These are phyloP conservation scores for Stictocephala bisonia DNA, from an alignment of 2,888 invertebrate species.

Conservation along the genomic window DNA sequence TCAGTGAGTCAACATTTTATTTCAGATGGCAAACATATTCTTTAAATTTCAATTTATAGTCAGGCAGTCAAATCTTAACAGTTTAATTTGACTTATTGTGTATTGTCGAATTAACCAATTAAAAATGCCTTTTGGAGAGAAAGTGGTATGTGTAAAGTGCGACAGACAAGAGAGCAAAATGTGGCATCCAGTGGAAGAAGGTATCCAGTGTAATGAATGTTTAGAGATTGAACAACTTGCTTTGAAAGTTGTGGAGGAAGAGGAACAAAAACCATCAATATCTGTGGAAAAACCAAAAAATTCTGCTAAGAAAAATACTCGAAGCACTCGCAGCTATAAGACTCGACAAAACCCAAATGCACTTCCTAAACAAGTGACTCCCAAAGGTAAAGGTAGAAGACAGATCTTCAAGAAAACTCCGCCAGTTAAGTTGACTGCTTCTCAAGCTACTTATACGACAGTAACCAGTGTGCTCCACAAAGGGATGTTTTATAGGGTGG, in stretches of 20 bases:
- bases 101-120: too few species aligned
- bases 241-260: conserved; percentile 61
- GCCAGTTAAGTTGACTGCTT: conserved; percentile 76
- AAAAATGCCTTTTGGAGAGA: conserved; percentile 66
- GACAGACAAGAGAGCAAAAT: conserved; percentile 75
- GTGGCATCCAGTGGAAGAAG: conserved; percentile 81
- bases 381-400: conserved; percentile 69
- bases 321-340: conserved; percentile 68
- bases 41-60: too few species aligned
- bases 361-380: conserved; percentile 64
- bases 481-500: conserved; percentile 86
- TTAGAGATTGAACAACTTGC: conserved; percentile 58
- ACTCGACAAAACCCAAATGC: conserved; percentile 65
- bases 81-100: too few species aligned
- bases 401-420: conserved; percentile 37
- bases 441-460: conserved; percentile 84
- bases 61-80: too few species aligned
- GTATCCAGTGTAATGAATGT: conserved; percentile 73
- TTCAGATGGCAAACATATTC: too few species aligned
- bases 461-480: conserved; percentile 83
- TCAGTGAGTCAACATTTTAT: too few species aligned
- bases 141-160: conserved; percentile 78
- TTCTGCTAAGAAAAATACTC: conserved; percentile 69
- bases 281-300: conserved; percentile 62
- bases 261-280: conserved; percentile 59